Evolutionary conservation across 2,797 vertebrate species (phyloP).

Genomic region (Girardinus metallicus): DNA sequence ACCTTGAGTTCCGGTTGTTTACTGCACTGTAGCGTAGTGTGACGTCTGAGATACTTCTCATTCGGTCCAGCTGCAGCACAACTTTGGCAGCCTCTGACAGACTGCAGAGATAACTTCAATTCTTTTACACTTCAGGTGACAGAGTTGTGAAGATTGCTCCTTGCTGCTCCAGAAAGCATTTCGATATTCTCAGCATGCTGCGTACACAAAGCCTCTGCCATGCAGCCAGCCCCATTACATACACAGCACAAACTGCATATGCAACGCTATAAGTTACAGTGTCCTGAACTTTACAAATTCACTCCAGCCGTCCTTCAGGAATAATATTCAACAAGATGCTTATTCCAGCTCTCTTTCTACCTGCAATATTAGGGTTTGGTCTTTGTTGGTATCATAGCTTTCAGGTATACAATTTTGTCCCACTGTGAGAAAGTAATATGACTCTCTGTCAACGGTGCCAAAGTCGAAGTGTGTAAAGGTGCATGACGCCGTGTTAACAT

Average conservation of each 20-base stretch:
- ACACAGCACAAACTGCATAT: not conserved
- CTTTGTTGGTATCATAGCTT: not conserved
- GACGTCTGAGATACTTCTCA: conserved; percentile 7
- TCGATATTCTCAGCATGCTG: not conserved
- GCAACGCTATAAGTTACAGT: not conserved
- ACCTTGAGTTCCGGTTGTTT: not conserved
- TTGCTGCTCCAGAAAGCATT: not conserved
- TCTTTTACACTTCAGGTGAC: conserved; percentile 10
- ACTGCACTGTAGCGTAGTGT: not conserved
- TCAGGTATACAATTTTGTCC: not conserved
- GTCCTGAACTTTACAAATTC: not conserved
- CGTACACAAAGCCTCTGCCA: not conserved
- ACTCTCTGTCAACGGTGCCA: not conserved
- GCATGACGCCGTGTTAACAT: not conserved
- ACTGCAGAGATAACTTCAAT: not conserved
- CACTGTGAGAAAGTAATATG: not conserved
- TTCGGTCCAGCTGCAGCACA: not conserved
- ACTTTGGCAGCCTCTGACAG: conserved; percentile 8
- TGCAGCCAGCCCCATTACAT: not conserved
- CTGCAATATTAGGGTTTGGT: not conserved
- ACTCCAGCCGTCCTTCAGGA: not conserved
- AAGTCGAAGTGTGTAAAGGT: not conserved
- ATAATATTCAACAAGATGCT: not conserved
- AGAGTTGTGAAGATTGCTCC: conserved; percentile 12
- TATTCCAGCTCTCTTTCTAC: not conserved